Evolutionary conservation across 2,888 invertebrate genomes (phyloP), one percentile per base, ranked within the genome.

Genomic region (Caenorhabditis sp.): DNA sequence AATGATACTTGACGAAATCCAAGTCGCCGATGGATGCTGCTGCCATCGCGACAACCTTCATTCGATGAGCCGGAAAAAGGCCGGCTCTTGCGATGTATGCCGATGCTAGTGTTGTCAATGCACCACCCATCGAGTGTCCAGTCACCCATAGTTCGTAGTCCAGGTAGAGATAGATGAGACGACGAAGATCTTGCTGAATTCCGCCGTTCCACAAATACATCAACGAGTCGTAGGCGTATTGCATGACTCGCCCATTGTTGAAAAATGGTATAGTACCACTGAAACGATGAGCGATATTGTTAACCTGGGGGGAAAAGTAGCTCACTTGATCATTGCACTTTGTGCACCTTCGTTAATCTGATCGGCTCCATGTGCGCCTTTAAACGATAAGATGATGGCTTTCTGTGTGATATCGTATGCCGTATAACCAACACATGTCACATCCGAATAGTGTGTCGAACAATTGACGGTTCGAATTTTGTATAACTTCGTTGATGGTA

Each of bases 71-170:
- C n/a, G 54, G 53, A 31, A 66, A 70, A 14, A 70, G 17, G 3
- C 59, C 66, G 19, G 23, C 24, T 6, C 21, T 23, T 1, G 24
- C 66, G 8, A 70, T 23, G 26, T 59, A 59, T 8, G 66, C 43
- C 5, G 70, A 62, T 1, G 70, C 59, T 23, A 58, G 36, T 37
- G 19, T 62, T 5, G 62, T 17, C 2, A 70, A 36, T 27, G 37
- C 24, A 8, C 62, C 66, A 51, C 70, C 70, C 14, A 70, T 54
- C 12, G 70, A 70, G 26, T 69, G 69, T 54, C 69, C 69, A 53
- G 60, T 69, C 2, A 69, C 69, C 69, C 64, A 65, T 6, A 69
- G 53, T 49, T 69, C 65, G 19, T 49, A 69, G 8, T 51, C 53
- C 0, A 65, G 69, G 19, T 69, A 62, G 57, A 61, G 64, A 26